A percentile compares a stretch with the other conserved stretches of the same genome.
phyloP scores from a whole-genome alignment of 2,113 vertebrate species.

The Varanus salvator region DNA sequence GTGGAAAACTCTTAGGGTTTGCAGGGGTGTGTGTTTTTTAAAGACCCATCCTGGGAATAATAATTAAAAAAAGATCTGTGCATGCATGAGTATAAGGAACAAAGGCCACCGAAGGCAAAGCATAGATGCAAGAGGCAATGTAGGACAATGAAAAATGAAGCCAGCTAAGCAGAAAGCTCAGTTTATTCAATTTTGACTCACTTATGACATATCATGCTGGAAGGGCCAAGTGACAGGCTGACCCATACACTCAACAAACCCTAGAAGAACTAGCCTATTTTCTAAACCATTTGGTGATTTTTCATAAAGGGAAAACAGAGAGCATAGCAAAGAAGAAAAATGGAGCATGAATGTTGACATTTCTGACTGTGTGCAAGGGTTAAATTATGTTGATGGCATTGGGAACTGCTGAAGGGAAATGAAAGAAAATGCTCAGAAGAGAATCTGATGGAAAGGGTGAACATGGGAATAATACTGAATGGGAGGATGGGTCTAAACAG shows the following conservation, averaged over 20 bases:
- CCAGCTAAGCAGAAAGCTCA: not conserved
- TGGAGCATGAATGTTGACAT: not conserved
- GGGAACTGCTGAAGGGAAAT: too few species aligned
- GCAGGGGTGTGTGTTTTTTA: too few species aligned
- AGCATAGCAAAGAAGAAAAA: not conserved
- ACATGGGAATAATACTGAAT: too few species aligned
- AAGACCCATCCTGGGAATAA: not conserved
- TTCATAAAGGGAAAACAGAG: not conserved
- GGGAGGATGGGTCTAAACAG: too few species aligned
- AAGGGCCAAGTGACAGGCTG: not conserved
- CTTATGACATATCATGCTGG: not conserved
- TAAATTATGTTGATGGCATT: too few species aligned
- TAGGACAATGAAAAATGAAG: not conserved
- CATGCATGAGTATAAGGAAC: not conserved
- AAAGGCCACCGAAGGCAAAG: not conserved
- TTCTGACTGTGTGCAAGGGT: not conserved
- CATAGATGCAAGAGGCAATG: not conserved
- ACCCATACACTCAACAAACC: not conserved
- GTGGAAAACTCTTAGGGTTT: not conserved
- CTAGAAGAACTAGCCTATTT: not conserved
- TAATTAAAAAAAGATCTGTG: not conserved
- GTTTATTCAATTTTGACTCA: not conserved
- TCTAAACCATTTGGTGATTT: not conserved
- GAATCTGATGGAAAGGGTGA: too few species aligned
- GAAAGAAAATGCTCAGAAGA: too few species aligned